Evolutionary conservation across 2,797 vertebrate species (phyloP).

Genomic region (Perdix hodgsoniae): DNA sequence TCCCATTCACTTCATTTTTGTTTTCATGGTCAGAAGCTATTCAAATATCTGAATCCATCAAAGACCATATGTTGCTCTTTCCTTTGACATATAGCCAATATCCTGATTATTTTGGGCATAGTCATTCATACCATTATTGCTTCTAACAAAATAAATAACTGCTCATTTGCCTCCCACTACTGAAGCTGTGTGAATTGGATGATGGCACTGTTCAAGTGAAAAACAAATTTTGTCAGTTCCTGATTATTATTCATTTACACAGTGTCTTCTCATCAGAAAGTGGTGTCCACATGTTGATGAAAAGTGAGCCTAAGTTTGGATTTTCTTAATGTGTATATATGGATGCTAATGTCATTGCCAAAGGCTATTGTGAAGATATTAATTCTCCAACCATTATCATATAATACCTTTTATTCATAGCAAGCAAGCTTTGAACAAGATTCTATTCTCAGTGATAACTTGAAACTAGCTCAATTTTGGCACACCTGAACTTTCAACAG

Average conservation of each 20-base stretch:
- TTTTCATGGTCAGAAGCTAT: background rate
- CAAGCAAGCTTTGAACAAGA: background rate
- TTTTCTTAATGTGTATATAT: conserved; percentile 37
- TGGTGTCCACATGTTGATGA: background rate
- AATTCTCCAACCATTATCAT: background rate
- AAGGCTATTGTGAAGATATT: conserved; percentile 2
- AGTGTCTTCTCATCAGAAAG: conserved; percentile 14
- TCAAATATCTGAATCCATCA: background rate
- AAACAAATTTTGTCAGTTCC: conserved; percentile 38
- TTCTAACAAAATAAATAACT: conserved; percentile 53
- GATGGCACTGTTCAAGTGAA: conserved; percentile 13
- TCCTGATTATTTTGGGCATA: conserved; percentile 55
- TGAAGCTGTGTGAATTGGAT: conserved; percentile 44
- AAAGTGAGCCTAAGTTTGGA: conserved; percentile 31
- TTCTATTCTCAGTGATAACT: background rate
- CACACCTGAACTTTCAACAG: background rate
- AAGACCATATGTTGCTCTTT: conserved; percentile 22
- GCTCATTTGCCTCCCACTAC: conserved; percentile 27
- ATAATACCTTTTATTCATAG: background rate
- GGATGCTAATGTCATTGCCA: background rate
- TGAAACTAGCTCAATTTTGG: background rate
- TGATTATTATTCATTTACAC: conserved; percentile 37
- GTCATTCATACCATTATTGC: conserved; percentile 12
- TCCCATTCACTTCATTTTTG: background rate
- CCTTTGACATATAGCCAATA: conserved; percentile 24